Evolutionary conservation across 2,113 vertebrate genomes (phyloP).

Genomic region (Pseudorectes ferrugineus): DNA sequence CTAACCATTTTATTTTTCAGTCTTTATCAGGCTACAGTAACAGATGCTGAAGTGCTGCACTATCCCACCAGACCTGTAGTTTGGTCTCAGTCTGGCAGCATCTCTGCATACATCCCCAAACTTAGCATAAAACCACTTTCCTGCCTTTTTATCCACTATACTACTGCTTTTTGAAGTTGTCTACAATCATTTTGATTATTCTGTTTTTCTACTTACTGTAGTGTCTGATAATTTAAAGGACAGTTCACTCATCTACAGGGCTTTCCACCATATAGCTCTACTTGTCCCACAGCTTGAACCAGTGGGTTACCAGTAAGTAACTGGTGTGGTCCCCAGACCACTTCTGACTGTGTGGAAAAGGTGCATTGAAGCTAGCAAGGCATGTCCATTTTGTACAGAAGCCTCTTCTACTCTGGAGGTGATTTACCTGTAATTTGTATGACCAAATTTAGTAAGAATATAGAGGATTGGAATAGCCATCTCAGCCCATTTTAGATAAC

Average conservation of each 20-base stretch:
- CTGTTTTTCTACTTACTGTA: not conserved
- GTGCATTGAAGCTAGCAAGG: not conserved
- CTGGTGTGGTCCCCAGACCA: not conserved
- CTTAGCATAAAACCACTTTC: not conserved
- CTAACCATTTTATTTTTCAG: not conserved
- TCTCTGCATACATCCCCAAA: not conserved
- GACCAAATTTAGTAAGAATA: not conserved
- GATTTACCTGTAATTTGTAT: not conserved
- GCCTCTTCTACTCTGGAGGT: not conserved
- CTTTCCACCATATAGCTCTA: not conserved
- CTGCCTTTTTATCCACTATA: not conserved
- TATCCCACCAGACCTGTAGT: not conserved
- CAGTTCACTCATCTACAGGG: not conserved
- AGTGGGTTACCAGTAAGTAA: not conserved
- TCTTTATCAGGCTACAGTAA: not conserved
- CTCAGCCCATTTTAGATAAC: not conserved
- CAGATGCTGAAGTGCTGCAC: not conserved
- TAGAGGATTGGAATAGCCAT: not conserved
- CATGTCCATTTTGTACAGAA: not conserved
- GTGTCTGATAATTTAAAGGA: not conserved
- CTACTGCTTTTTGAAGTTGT: not conserved
- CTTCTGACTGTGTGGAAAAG: not conserved
- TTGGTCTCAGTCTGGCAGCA: not conserved
- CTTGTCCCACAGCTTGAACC: not conserved
- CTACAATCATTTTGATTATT: not conserved